These are phyloP conservation scores for Brachionus calyciflorus DNA, from an alignment of 1,140 invertebrate genomes.

Conservation along the genomic window DNA sequence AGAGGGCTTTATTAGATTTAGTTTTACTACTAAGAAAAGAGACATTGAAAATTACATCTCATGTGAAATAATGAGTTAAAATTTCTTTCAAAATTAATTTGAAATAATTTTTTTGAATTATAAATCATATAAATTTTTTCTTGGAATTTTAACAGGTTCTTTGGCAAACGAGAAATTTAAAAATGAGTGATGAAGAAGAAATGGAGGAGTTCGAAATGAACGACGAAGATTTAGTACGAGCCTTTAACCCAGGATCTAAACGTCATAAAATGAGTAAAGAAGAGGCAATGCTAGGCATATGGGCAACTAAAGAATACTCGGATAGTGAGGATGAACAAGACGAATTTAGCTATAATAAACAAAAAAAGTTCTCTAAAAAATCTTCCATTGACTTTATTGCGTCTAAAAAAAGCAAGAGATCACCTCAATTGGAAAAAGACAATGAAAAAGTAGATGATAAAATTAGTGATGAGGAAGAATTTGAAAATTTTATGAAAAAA, in stretches of 20 bases:
- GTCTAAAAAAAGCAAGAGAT: neutral
- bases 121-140: neutral
- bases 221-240: slow-evolving; percentile 3
- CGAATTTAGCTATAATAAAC: slow-evolving; percentile 13
- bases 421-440: neutral
- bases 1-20: too few relatives aligned
- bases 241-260: neutral
- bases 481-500: neutral
- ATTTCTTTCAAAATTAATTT: too few relatives aligned
- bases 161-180: too few relatives aligned
- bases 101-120: neutral
- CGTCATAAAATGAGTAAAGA: slow-evolving; percentile 45
- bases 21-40: too few relatives aligned
- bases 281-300: slow-evolving; percentile 43
- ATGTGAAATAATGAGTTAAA: too few relatives aligned
- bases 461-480: neutral
- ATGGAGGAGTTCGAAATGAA: slow-evolving; percentile 43
- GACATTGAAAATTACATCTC: too few relatives aligned
- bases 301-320: neutral
- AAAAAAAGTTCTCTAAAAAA: slow-evolving; percentile 17
- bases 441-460: neutral
- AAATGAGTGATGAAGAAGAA: slow-evolving; percentile 44
- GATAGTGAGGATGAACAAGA: slow-evolving; percentile 43
- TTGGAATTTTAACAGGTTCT: too few relatives aligned
- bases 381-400: neutral